A percentile compares a stretch with the other conserved stretches of the same genome.
These are phyloP conservation scores for Gallinago solitaria DNA, from an alignment of 2,797 vertebrate genomes.

Conservation along the genomic window DNA sequence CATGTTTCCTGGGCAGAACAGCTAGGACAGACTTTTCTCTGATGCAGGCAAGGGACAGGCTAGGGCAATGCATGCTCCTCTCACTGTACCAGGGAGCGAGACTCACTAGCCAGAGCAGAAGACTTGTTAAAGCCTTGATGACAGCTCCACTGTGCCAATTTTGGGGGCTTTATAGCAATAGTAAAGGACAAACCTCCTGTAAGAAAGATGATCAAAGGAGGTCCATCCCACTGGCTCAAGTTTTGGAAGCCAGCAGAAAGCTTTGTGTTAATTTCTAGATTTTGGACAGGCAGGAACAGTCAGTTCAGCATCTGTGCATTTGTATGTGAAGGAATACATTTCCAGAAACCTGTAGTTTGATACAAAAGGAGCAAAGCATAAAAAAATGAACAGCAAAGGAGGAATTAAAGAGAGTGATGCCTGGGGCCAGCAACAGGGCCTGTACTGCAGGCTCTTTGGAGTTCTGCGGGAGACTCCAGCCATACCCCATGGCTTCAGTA, in stretches of 20 bases:
- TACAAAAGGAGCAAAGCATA: not conserved
- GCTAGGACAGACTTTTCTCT: not conserved
- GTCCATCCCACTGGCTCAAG: not conserved
- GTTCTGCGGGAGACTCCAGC: not conserved
- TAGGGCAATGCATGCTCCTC: not conserved
- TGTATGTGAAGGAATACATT: not conserved
- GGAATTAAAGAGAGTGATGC: not conserved
- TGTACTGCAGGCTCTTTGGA: not conserved
- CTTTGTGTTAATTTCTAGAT: not conserved
- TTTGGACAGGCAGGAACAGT: not conserved
- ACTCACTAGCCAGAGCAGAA: not conserved
- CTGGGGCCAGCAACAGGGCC: not conserved
- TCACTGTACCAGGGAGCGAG: not conserved
- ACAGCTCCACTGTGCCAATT: not conserved
- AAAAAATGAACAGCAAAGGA: not conserved
- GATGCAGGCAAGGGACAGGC: not conserved
- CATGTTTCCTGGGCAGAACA: not conserved
- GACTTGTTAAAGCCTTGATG: not conserved
- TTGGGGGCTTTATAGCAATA: not conserved
- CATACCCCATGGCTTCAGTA: not conserved
- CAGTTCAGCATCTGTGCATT: not conserved
- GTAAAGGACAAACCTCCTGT: not conserved
- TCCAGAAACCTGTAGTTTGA: not conserved
- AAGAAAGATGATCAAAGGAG: not conserved
- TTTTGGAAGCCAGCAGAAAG: not conserved